Conservation (phyloP, 2,797 vertebrate genomes). For the Ctenochaetus hawaiiensis region DNA sequence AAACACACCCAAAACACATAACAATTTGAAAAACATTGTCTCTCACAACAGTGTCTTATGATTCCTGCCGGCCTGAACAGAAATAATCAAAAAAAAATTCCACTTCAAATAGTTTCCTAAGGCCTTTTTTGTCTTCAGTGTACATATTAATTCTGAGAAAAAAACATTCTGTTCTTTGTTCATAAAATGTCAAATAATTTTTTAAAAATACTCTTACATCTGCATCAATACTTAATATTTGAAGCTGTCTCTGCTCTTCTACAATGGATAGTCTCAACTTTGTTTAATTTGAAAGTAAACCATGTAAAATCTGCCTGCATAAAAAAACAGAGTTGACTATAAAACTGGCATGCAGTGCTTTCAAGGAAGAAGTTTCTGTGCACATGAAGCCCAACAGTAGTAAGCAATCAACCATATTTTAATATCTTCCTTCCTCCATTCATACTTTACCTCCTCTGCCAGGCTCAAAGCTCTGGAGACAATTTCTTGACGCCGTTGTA, state of each 20-base stretch:
- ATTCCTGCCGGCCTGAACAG: conserved; percentile 9
- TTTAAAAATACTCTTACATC: conserved; percentile 39
- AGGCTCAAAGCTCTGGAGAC: conserved; percentile 4
- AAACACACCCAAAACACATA: conserved; percentile 14
- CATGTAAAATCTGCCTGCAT: conserved; percentile 10
- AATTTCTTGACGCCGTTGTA: conserved; percentile 2
- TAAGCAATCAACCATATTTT: not conserved
- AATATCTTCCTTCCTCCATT: conserved; percentile 11
- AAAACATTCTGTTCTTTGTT: conserved; percentile 36
- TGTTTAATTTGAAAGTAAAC: conserved; percentile 11
- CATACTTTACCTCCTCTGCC: conserved; percentile 11
- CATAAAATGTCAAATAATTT: conserved; percentile 27
- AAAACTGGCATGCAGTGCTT: conserved; percentile 16
- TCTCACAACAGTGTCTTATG: not conserved
- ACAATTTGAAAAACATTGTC: conserved; percentile 1
- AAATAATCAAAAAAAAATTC: conserved; percentile 38
- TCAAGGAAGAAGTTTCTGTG: conserved; percentile 5
- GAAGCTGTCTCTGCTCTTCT: conserved; percentile 8
- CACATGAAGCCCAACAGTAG: not conserved
- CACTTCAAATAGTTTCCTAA: conserved; percentile 24
- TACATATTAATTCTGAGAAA: conserved; percentile 6
- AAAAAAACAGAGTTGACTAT: conserved; percentile 21
- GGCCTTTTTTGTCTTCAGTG: conserved; percentile 15
- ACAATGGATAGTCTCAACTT: not conserved
- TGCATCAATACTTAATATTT: conserved; percentile 22